These are phyloP conservation scores for Elysia crispata DNA, from an alignment of 2,888 invertebrate species.

Conservation along the genomic window DNA sequence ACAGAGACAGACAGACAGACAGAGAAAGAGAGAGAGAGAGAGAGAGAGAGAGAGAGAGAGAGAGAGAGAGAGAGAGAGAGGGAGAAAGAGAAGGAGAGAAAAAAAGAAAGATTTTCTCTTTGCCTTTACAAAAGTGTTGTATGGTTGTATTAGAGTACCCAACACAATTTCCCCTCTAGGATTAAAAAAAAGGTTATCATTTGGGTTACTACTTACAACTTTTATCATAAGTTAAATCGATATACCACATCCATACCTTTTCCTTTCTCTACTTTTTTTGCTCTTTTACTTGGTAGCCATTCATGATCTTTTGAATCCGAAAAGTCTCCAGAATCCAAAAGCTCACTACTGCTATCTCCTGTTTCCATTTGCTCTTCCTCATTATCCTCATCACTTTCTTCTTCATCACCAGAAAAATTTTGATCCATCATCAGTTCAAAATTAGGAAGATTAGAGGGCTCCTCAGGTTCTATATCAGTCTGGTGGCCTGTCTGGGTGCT, in stretches of 20 bases:
- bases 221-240: too few relatives aligned
- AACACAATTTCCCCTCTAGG: too few relatives aligned
- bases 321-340: slow-evolving; percentile 37
- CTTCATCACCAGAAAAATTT: slow-evolving; percentile 11
- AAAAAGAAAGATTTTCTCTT: too few relatives aligned
- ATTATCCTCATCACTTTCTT: slow-evolving; percentile 29
- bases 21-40: too few relatives aligned
- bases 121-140: too few relatives aligned
- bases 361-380: slow-evolving; percentile 22
- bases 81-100: too few relatives aligned
- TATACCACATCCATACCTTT: neutral
- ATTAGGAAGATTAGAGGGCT: neutral
- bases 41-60: too few relatives aligned
- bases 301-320: slow-evolving; percentile 30
- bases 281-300: slow-evolving; percentile 35
- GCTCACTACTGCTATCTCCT: slow-evolving; percentile 11
- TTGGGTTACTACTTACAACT: too few relatives aligned
- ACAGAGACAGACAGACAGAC: too few relatives aligned
- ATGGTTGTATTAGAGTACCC: too few relatives aligned
- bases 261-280: slow-evolving; percentile 13
- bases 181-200: too few relatives aligned
- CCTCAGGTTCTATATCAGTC: slow-evolving; percentile 6
- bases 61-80: too few relatives aligned
- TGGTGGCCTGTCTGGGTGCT: neutral
- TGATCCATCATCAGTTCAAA: neutral